A percentile compares a stretch with the other conserved stretches of the same genome.
phyloP scores from a whole-genome alignment of 2,113 vertebrate species.

The Siphamia tubifer region DNA sequence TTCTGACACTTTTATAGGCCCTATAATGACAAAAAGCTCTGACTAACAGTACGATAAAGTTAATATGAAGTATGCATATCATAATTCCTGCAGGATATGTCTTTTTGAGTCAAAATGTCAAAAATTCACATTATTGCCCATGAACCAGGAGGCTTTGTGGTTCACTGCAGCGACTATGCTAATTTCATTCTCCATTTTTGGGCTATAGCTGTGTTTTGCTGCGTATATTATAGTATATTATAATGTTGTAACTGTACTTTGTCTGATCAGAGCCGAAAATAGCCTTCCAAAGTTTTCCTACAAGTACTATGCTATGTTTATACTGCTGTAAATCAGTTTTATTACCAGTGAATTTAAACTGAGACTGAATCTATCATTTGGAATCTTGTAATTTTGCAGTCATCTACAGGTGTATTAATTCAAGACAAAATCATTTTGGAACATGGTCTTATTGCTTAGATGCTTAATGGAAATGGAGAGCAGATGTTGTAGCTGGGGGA shows the following conservation, averaged over 20 bases:
- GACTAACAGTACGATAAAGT: not conserved
- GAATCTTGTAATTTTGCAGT: no score
- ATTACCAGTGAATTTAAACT: not conserved
- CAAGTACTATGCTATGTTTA: not conserved
- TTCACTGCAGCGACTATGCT: slow-evolving; percentile 10
- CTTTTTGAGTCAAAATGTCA: not conserved
- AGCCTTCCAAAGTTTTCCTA: not conserved
- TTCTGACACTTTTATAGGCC: not conserved
- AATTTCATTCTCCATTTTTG: slow-evolving; percentile 4
- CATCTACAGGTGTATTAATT: not conserved
- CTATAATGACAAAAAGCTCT: not conserved
- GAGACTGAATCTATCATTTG: not conserved
- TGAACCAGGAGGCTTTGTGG: not conserved
- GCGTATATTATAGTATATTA: not conserved
- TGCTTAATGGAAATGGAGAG: slow-evolving; percentile 28
- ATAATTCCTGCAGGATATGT: not conserved
- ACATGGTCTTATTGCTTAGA: slow-evolving; percentile 4
- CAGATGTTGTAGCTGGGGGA: slow-evolving; percentile 48
- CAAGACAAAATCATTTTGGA: not conserved
- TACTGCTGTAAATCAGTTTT: not conserved
- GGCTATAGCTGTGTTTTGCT: not conserved
- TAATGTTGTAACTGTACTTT: slow-evolving; percentile 8
- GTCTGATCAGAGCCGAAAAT: slow-evolving; percentile 2
- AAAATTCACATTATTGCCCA: not conserved
- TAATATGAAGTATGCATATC: no score